phyloP scores from a whole-genome alignment of 1,140 invertebrate genomes.

The Hycleus phaleratus region DNA sequence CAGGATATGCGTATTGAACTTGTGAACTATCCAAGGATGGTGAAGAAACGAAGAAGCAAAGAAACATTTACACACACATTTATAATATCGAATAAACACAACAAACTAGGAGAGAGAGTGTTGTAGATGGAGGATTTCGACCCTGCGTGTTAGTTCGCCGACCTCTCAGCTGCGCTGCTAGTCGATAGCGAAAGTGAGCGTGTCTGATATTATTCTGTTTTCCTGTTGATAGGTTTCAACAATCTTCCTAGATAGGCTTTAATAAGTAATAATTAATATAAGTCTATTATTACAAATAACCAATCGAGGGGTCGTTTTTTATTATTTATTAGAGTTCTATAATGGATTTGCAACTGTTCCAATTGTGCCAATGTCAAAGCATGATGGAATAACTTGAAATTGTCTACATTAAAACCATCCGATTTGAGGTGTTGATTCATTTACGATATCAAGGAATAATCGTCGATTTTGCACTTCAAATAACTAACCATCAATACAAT shows the following conservation, averaged over 20 bases:
- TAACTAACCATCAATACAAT: too few relatives aligned
- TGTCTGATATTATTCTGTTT: constrained; percentile 9
- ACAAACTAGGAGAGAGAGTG: background rate
- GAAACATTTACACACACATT: too few relatives aligned
- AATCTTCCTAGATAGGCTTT: background rate
- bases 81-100: too few relatives aligned
- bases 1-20: constrained; percentile 7
- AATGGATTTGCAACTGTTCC: too few relatives aligned
- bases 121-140: constrained; percentile 11
- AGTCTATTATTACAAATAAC: too few relatives aligned
- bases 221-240: constrained; percentile 2
- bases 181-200: constrained; percentile 15
- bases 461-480: too few relatives aligned
- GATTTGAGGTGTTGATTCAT: too few relatives aligned
- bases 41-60: constrained; percentile 2
- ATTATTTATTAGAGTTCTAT: too few relatives aligned
- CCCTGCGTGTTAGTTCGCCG: constrained; percentile 11
- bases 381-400: background rate
- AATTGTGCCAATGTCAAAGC: too few relatives aligned
- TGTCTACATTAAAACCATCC: background rate
- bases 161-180: constrained; percentile 10
- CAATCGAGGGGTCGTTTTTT: too few relatives aligned
- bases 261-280: too few relatives aligned
- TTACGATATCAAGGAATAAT: too few relatives aligned
- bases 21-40: constrained; percentile 10